Evolutionary conservation across 2,888 invertebrate genomes (phyloP).

Genomic region (Steinernema hermaphroditum): DNA sequence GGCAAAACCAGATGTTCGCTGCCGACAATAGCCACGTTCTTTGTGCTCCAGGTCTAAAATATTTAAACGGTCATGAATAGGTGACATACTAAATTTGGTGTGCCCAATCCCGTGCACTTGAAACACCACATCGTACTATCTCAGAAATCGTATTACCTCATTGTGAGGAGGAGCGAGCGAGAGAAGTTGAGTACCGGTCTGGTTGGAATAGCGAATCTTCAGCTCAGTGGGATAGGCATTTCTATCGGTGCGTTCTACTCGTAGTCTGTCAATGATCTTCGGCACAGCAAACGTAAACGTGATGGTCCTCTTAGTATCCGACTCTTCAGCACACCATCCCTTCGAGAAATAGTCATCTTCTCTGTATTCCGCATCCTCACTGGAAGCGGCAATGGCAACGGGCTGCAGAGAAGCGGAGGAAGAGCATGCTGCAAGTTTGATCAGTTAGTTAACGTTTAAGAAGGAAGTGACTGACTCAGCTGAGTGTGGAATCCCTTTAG

Average conservation of each 20-base stretch:
- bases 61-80: too few species aligned
- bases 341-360: conserved; percentile 21
- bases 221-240: conserved; percentile 34
- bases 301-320: conserved; percentile 36
- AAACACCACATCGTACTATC: too few species aligned
- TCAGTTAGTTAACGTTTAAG: background rate
- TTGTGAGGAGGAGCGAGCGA: background rate
- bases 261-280: conserved; percentile 52
- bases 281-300: conserved; percentile 50
- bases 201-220: conserved; percentile 10
- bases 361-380: conserved; percentile 27
- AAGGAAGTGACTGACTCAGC: conserved; percentile 48
- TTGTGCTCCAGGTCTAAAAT: conserved; percentile 34
- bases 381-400: conserved; percentile 35
- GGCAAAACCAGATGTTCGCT: conserved; percentile 44
- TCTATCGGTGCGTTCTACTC: conserved; percentile 46
- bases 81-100: too few species aligned
- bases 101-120: too few species aligned
- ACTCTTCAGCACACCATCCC: conserved; percentile 42
- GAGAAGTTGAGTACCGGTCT: background rate
- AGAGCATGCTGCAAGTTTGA: conserved; percentile 45
- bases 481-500: conserved; percentile 62
- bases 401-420: conserved; percentile 35
- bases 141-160: too few species aligned
- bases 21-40: conserved; percentile 32